Percentiles rank a stretch among this genome's conserved stretches.
phyloP scores from a whole-genome alignment of 2,113 vertebrate species.

The Erythrolamprus reginae region DNA sequence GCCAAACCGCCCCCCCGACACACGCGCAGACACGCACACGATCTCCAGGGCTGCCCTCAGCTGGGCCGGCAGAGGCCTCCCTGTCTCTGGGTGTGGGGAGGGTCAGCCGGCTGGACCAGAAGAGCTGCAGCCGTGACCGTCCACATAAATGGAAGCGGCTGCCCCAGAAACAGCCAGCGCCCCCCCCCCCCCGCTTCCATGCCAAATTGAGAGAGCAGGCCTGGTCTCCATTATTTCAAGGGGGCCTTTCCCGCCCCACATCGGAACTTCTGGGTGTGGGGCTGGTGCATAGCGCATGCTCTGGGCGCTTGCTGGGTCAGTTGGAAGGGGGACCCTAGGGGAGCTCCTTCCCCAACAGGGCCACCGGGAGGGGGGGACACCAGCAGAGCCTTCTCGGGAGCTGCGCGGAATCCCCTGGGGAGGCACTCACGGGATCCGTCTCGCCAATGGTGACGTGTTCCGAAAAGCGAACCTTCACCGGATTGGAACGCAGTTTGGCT shows the following conservation, averaged over 20 bases:
- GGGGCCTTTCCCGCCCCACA: neutral
- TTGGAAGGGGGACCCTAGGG: neutral
- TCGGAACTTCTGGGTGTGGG: neutral
- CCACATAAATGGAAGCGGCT: neutral
- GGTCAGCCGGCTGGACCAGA: neutral
- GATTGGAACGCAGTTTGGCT: constrained; percentile 90
- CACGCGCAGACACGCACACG: accelerated
- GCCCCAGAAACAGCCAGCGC: neutral
- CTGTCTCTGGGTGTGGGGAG: neutral
- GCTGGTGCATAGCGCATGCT: neutral
- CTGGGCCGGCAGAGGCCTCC: neutral
- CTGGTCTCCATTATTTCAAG: no score
- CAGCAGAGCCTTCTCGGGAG: neutral
- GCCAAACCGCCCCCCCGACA: neutral
- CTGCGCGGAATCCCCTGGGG: neutral
- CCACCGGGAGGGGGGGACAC: neutral
- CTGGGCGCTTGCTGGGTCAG: neutral
- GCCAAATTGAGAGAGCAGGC: neutral
- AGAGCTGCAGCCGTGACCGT: neutral
- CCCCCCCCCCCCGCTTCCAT: no score
- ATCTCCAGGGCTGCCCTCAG: neutral
- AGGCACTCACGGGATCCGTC: constrained; percentile 88
- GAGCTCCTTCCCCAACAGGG: neutral
- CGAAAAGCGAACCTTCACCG: constrained; percentile 93
- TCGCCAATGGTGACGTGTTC: constrained; percentile 94